These are phyloP conservation scores for Hecatera dysodea DNA, from an alignment of 2,888 invertebrate species.

Conservation along the genomic window DNA sequence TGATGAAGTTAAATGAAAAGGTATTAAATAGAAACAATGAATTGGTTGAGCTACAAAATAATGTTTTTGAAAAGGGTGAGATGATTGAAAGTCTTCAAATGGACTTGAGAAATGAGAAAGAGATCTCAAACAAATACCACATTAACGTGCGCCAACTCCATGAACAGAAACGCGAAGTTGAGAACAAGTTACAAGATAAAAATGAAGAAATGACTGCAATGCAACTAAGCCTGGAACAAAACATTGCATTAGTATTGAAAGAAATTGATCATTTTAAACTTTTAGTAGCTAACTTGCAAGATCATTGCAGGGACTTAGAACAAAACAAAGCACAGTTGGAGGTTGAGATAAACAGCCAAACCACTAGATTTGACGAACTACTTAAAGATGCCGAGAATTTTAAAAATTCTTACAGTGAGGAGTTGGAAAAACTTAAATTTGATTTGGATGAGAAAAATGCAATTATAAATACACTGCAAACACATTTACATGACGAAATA, in stretches of 20 bases:
- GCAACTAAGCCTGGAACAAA: slow-evolving; percentile 70
- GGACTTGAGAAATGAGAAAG: slow-evolving; percentile 77
- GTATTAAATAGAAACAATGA: slow-evolving; percentile 85
- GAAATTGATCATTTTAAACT: slow-evolving; percentile 72
- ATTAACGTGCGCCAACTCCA: slow-evolving; percentile 70
- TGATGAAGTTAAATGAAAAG: slow-evolving; percentile 85
- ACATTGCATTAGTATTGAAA: slow-evolving; percentile 69
- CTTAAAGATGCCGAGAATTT: slow-evolving; percentile 74
- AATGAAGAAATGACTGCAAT: slow-evolving; percentile 72
- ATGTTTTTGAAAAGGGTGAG: slow-evolving; percentile 80
- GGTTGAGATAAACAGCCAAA: slow-evolving; percentile 72
- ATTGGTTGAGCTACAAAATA: slow-evolving; percentile 84
- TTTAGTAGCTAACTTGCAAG: slow-evolving; percentile 67
- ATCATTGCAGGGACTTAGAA: slow-evolving; percentile 71
- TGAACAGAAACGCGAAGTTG: slow-evolving; percentile 66
- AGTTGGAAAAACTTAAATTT: slow-evolving; percentile 71
- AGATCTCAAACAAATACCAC: slow-evolving; percentile 73
- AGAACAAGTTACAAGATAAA: slow-evolving; percentile 71
- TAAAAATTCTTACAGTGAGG: slow-evolving; percentile 69
- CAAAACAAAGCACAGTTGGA: slow-evolving; percentile 70
- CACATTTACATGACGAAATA: slow-evolving; percentile 79
- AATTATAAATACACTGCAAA: slow-evolving; percentile 74
- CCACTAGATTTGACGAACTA: slow-evolving; percentile 69
- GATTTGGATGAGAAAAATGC: slow-evolving; percentile 78
- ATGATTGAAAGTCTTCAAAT: slow-evolving; percentile 78